Base-by-base conservation (phyloP, 2,888 invertebrate genomes). In the Drosophila antonietae region DNA sequence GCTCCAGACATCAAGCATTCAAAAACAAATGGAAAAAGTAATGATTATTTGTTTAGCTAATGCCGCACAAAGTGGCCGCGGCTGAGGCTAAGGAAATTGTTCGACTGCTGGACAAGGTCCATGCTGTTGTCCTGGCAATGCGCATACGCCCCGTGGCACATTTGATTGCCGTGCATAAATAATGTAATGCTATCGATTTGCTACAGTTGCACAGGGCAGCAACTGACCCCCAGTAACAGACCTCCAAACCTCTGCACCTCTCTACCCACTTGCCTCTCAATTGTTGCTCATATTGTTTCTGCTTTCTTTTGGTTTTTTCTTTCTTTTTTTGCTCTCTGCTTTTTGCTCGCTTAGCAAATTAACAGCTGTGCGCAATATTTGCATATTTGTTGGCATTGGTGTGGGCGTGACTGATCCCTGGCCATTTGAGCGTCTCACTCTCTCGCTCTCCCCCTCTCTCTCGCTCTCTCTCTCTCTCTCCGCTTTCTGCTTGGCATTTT, bases 11-110 rank as follows among this genome's bases (percentile, higher is more conserved):
- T 79, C 81, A 78, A 73, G 79, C 85, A 82, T 81, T 81, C 81
- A 81, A 80, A 86, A 89, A 87, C 86, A 90, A 87, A 90, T 88
- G 88, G 88, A 89, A 86, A 86, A 87, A 86, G 88, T 89, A 87
- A 87, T 87, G 87, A 87, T 87, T 87, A 87, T 87, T 89, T 89
- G 87, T 79, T 88, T 89, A 90, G 86, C 88, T 87, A 87, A 87
- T 87, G 86, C 87, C 90, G 87, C 88, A 79, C 88, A 87, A 87
- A 87, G 87, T 87, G 87, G 87, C 81, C 86, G 72, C 59, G 67
- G 59, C 52, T 23, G 28, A 55, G 55, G 58, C 68, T n/a, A 31
- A 35, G 53, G 53, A 10, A 23, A 20, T 57, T 5, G 9, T 20
- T 33, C 47, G n/a, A n/a, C 59, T 76, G 77, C 56, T 76, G 77